phyloP scores from a whole-genome alignment of 2,113 vertebrate species.

The Salvelinus namaycush region DNA sequence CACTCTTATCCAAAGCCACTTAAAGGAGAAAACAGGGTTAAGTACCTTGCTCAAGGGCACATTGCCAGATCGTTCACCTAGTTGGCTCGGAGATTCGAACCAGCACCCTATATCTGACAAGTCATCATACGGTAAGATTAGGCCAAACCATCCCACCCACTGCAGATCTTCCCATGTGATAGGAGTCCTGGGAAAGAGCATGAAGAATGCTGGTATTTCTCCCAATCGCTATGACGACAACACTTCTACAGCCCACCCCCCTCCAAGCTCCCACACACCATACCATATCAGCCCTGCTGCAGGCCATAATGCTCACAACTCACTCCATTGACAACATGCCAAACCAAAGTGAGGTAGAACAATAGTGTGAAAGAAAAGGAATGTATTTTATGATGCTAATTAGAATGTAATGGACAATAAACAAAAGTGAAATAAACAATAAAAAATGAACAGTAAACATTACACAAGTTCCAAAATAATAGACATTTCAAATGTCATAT shows the following conservation, averaged over 20 bases:
- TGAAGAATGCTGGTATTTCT: not conserved
- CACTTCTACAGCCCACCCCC: not conserved
- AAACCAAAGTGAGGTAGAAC: conserved; percentile 21
- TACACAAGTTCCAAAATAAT: too few species aligned
- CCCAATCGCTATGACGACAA: not conserved
- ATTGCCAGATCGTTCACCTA: too few species aligned
- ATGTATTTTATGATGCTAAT: conserved; percentile 3
- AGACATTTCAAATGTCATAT: too few species aligned
- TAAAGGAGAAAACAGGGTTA: too few species aligned
- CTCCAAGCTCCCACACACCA: conserved; percentile 2
- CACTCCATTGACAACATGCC: conserved; percentile 30
- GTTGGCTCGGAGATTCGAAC: too few species aligned
- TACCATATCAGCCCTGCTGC: conserved; percentile 25
- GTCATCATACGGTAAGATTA: too few species aligned
- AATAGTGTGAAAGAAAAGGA: conserved; percentile 28
- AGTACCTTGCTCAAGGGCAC: too few species aligned
- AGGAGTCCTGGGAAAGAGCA: not conserved
- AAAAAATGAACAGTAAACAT: too few species aligned
- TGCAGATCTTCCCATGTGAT: not conserved
- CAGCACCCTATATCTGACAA: too few species aligned
- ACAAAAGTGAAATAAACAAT: too few species aligned
- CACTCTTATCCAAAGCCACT: too few species aligned
- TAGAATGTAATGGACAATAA: not conserved
- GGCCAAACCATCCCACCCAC: too few species aligned
- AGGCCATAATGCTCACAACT: conserved; percentile 29